These are phyloP conservation scores for Acanthacorydalis orientalis DNA, from an alignment of 2,888 invertebrate genomes.

Conservation along the genomic window DNA sequence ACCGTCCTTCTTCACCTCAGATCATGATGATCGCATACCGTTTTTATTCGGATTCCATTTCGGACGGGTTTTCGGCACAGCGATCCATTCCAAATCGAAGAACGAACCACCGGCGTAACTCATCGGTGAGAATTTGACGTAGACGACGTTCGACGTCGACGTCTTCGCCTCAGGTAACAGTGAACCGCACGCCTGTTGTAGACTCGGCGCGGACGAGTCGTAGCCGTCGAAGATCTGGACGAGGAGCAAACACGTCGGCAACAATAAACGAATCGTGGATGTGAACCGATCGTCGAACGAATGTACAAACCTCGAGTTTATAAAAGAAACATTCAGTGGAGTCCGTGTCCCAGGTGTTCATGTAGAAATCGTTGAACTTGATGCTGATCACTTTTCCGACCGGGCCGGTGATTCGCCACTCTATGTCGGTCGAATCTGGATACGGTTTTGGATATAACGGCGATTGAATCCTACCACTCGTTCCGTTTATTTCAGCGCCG, in stretches of 20 bases:
- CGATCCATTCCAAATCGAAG: constrained; percentile 33
- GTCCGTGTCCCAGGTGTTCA: constrained; percentile 16
- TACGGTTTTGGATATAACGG: constrained; percentile 53
- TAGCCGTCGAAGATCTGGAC: constrained; percentile 58
- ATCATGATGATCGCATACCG: too few relatives aligned
- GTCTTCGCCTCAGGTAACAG: constrained; percentile 32
- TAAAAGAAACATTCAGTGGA: constrained; percentile 11
- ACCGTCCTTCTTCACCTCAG: too few relatives aligned
- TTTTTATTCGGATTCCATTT: constrained; percentile 2
- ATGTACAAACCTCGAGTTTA: constrained; percentile 17
- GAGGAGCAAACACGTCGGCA: constrained; percentile 8
- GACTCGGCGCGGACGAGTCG: constrained; percentile 39
- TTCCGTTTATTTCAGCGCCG: constrained; percentile 50
- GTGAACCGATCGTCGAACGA: too few relatives aligned
- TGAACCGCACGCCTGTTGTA: constrained; percentile 38
- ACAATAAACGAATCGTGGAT: too few relatives aligned
- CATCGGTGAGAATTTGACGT: constrained; percentile 33
- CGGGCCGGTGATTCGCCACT: constrained; percentile 56
- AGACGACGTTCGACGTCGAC: constrained; percentile 47
- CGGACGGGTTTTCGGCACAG: constrained; percentile 16
- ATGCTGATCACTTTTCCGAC: constrained; percentile 31
- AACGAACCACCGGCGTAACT: constrained; percentile 28
- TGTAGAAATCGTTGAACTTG: constrained; percentile 31
- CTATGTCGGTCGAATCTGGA: constrained; percentile 27
- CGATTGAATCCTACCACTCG: constrained; percentile 53